Evolutionary conservation across 2,888 invertebrate species (phyloP), one percentile per base, ranked within the genome.

Genomic region (Diaprepes abbreviatus): DNA sequence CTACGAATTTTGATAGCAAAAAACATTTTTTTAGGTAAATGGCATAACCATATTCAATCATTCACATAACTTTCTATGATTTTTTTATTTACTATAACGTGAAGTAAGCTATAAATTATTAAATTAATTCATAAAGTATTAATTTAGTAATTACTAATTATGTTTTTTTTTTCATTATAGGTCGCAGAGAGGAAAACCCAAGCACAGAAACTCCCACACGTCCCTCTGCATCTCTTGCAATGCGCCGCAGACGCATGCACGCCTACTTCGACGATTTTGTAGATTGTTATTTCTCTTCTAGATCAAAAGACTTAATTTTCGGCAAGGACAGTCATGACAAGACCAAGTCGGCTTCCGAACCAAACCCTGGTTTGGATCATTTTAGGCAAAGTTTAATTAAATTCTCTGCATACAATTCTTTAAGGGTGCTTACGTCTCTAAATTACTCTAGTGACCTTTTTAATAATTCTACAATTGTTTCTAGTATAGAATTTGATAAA

Each of bases 401-500:
- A 80, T 94, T 96, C 84, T 94, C 94, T 0, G 86, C 92, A 48
- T 95, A 92, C 82, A 91, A 90, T 74, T 89, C 91, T 12, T 86
- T 97, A 73, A 87, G 93, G 9, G 91, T 93, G 14, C 86, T 97
- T 5, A 95, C 96, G 3, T 95, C 95, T 3, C 86, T 97, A 3
- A 94, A 94, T 75, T 97, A 97, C 84, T 94, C 95, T 73, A 92
- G 91, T 79, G 97, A 97, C 83, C 90, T 95, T 59, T 93, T 94
- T 82, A 94, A 93, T 81, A 93, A 92, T 80, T 93, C 93, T 2
- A 94, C 93, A 3, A 94, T 94, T 74, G 94, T 94, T 3, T 93
- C 93, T 19, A 96, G 96, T 77, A 96, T 97, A 76, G 97, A 97
- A 84, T 97, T 97, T 85, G 97, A 97, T 83, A 94, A 96, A 83